A percentile compares a stretch with the other conserved stretches of the same genome.
Conservation (phyloP, 2,797 vertebrate genomes). For the Pelochelys cantorii region DNA sequence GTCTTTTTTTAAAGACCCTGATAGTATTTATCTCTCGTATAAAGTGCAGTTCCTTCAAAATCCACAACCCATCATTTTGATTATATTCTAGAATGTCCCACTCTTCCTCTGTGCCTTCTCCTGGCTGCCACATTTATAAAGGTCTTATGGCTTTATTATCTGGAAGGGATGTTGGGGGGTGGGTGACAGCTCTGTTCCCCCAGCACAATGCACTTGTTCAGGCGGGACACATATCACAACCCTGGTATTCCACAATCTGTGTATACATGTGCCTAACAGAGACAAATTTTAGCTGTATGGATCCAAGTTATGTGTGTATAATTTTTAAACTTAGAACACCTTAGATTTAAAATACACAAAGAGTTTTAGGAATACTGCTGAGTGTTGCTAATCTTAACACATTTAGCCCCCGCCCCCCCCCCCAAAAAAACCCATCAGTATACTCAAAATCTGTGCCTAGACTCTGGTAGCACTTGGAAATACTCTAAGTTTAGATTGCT, state of each 20-base stretch:
- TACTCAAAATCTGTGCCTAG: not conserved
- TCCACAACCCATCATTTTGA: not conserved
- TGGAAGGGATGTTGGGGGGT: not conserved
- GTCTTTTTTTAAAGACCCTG: not conserved
- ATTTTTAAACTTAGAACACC: not conserved
- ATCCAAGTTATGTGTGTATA: fast-evolving
- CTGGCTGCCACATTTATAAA: not conserved
- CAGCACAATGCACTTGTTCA: not conserved
- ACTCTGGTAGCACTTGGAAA: not conserved
- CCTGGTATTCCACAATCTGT: fast-evolving
- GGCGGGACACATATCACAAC: not conserved
- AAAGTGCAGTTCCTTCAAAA: not conserved
- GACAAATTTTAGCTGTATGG: not conserved
- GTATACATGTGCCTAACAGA: not conserved
- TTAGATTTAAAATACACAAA: not conserved
- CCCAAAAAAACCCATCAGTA: not conserved
- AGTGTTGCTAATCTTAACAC: not conserved
- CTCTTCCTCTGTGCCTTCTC: not conserved
- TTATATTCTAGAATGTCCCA: not conserved
- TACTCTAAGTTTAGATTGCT: not conserved
- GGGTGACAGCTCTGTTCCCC: not conserved
- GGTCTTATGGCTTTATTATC: not conserved
- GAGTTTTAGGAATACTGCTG: not conserved
- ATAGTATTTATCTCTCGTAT: not conserved
- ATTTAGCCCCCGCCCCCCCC: not conserved